Evolutionary conservation across 2,888 invertebrate species (phyloP), one percentile per base, ranked within the genome.

Genomic region (Tetrapedia diversipes): DNA sequence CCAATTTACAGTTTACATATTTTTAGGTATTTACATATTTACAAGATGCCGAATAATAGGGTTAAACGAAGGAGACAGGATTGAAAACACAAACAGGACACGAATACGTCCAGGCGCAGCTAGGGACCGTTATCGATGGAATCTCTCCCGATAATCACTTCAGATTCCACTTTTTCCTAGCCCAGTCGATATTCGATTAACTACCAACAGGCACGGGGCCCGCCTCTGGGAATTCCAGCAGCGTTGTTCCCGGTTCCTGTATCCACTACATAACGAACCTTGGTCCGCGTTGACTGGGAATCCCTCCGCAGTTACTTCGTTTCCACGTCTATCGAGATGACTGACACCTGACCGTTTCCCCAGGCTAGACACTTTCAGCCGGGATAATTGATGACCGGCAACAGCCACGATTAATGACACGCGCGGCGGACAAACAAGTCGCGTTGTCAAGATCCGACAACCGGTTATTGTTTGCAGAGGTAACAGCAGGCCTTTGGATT

Each of bases 131-230:
- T 75, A 65, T 61, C 59, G 66, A 53, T 47, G 29, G 70, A 49
- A 45, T 69, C 45, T 71, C 63, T 10, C 45, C 51, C 61, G 63
- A 78, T 73, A 68, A 66, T 78, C 70, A 57, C 70, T 65, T 59
- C 49, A 69, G 64, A 75, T 81, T 61, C 73, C 47, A 60, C 73
- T 79, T 56, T 70, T 51, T 69, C 76, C n/a, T n/a, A 76, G 61
- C 39, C 47, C 45, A 73, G 66, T 79, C 81, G 78, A 76, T 83
- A 71, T 83, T 83, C 81, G 79, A 84, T 84, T 79, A 84, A 76
- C 53, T 57, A 64, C 60, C 80, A 74, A 80, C 80, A 54, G 71
- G 43, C 51, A 53, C 61, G 74, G n/a, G n/a, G 66, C 45, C 60
- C 39, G 69, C 72, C 57, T 65, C 32, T 10, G 69, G 71, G 77